These are phyloP conservation scores for Drosophila barbarae DNA, from an alignment of 2,888 invertebrate species.

Conservation along the genomic window DNA sequence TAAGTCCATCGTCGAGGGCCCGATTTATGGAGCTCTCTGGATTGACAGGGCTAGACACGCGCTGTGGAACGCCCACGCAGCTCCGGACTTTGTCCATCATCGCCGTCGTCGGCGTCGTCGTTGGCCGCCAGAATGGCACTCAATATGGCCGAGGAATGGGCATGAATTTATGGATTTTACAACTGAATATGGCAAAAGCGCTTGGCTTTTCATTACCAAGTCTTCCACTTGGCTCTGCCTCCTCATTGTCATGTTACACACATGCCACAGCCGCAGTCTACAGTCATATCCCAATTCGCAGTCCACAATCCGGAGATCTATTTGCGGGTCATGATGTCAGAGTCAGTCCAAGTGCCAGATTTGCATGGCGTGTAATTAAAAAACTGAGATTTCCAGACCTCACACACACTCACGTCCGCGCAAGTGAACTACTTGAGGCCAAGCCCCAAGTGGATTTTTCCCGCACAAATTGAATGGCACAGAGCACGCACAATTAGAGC, in stretches of 20 bases:
- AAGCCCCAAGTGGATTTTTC: constrained; percentile 25
- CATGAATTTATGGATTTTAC: constrained; percentile 67
- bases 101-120: constrained; percentile 9
- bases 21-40: constrained; percentile 54
- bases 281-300: constrained; percentile 4
- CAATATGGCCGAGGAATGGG: constrained; percentile 50
- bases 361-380: constrained; percentile 61
- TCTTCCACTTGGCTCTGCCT: constrained; percentile 50
- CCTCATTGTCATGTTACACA: constrained; percentile 60
- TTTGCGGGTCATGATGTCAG: constrained; percentile 66
- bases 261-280: constrained; percentile 20
- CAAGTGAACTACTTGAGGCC: constrained; percentile 17
- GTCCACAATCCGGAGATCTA: constrained; percentile 34
- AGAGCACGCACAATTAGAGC: constrained; percentile 52
- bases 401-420: constrained; percentile 36
- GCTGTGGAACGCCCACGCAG: constrained; percentile 54
- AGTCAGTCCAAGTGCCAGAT: constrained; percentile 21
- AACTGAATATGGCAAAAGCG: constrained; percentile 60
- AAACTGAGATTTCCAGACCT: constrained; percentile 60
- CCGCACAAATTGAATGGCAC: constrained; percentile 36
- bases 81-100: constrained; percentile 25
- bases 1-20: constrained; percentile 9
- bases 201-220: constrained; percentile 70
- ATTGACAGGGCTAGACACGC: constrained; percentile 59
- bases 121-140: constrained; percentile 27